These are phyloP conservation scores for Coranthus polyacanthus DNA, from an alignment of 2,797 vertebrate genomes.

Conservation along the genomic window DNA sequence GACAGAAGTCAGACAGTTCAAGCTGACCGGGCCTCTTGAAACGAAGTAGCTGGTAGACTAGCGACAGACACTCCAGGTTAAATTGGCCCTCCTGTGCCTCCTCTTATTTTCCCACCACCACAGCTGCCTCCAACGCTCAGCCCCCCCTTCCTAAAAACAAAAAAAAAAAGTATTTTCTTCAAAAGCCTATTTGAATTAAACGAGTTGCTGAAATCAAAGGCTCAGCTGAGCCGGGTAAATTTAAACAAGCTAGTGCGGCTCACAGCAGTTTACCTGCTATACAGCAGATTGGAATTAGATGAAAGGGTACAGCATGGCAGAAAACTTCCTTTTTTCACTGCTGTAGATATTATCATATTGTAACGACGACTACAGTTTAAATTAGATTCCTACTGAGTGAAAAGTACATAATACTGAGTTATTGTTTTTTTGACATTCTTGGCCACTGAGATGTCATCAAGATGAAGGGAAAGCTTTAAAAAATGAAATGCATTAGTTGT, in stretches of 20 bases:
- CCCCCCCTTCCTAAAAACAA: slow-evolving; percentile 28
- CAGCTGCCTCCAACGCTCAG: slow-evolving; percentile 52
- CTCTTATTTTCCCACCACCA: slow-evolving; percentile 74
- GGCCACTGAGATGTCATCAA: slow-evolving; percentile 68
- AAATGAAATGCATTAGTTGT: slow-evolving; percentile 47
- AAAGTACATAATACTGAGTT: slow-evolving; percentile 51
- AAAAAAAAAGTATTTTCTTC: slow-evolving; percentile 84
- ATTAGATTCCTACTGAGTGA: slow-evolving; percentile 69
- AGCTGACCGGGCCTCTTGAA: slow-evolving; percentile 98
- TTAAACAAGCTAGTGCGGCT: slow-evolving; percentile 94
- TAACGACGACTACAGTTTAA: slow-evolving; percentile 69
- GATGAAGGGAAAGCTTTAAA: slow-evolving; percentile 61
- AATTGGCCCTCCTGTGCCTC: slow-evolving; percentile 95
- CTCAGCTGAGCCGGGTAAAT: slow-evolving; percentile 89
- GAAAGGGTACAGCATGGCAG: slow-evolving; percentile 86
- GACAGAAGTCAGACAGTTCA: slow-evolving; percentile 99
- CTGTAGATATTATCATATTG: slow-evolving; percentile 79
- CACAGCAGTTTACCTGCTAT: slow-evolving; percentile 96
- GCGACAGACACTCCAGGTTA: slow-evolving; percentile 97
- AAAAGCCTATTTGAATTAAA: slow-evolving; percentile 98
- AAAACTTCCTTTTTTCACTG: slow-evolving; percentile 74
- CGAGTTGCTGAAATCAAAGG: slow-evolving; percentile 95
- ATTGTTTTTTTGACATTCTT: slow-evolving; percentile 48
- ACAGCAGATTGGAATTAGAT: slow-evolving; percentile 85
- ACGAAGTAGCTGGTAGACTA: slow-evolving; percentile 85